phyloP scores from a whole-genome alignment of 92 coral and sea anemone genomes.

The Porites cylindrica region DNA sequence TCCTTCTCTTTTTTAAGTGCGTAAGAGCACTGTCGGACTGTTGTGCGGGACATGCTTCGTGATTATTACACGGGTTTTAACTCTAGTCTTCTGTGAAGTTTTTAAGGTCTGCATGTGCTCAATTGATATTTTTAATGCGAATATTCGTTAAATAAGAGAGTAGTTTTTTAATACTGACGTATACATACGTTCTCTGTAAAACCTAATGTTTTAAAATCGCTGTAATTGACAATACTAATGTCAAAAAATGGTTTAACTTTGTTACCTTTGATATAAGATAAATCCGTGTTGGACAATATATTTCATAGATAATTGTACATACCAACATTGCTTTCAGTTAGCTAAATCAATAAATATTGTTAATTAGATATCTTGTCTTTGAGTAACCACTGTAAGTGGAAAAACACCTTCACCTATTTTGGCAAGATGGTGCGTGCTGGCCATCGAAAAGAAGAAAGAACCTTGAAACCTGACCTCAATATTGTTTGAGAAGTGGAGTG shows the following conservation, averaged over 20 bases:
- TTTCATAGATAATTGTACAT: slow-evolving; percentile 20
- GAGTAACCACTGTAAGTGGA: not conserved
- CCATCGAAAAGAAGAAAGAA: too few relatives aligned
- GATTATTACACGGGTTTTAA: too few relatives aligned
- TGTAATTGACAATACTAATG: not conserved
- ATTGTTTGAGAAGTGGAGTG: too few relatives aligned
- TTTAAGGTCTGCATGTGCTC: not conserved
- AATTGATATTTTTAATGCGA: not conserved
- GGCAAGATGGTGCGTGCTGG: too few relatives aligned
- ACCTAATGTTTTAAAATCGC: not conserved
- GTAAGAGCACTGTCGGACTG: too few relatives aligned
- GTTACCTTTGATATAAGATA: not conserved
- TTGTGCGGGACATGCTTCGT: too few relatives aligned
- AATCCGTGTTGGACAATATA: not conserved
- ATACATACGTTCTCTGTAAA: not conserved
- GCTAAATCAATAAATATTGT: slow-evolving; percentile 23
- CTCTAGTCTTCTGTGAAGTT: not conserved
- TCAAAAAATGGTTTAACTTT: not conserved
- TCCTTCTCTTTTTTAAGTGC: too few relatives aligned
- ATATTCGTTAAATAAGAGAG: not conserved
- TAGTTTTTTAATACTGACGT: not conserved
- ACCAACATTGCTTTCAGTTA: not conserved
- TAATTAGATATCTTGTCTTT: not conserved
- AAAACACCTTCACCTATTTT: too few relatives aligned
- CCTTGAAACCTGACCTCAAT: too few relatives aligned